Evolutionary conservation across 2,888 invertebrate genomes (phyloP), one percentile per base, ranked within the genome.

Genomic region (Linnaemya vulpina): DNA sequence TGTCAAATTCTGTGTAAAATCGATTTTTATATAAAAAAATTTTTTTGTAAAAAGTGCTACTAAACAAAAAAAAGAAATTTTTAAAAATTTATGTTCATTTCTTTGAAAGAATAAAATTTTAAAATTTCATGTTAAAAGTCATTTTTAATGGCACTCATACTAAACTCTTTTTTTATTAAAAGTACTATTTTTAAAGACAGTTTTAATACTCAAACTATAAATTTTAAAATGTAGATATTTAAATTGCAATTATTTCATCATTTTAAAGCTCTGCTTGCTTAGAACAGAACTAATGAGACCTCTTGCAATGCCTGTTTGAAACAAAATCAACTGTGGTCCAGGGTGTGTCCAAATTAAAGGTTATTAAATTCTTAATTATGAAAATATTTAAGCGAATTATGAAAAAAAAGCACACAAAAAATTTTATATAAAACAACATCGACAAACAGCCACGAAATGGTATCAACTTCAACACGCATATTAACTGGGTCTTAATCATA

Each of bases 271-370:
- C 67, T 58, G 67, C 25, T n/a, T n/a, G 15, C 9, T n/a, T 9
- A 35, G 20, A 53, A 63, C 38, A 58, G 46, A 22, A 40, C 8
- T 13, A 8, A 9, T 9, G 38, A 15, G 51, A 60, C 13, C 30
- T 40, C 20, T 70, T 58, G 17, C 17, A 20, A 11, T 40, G 43
- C 25, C 13, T 17, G 25, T 58, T 65, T 43, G 20, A 22, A 49
- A 60, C 20, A 70, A 35, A 60, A 49, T 30, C n/a, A 49, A 77
- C 78, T 82, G 51, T 81, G 74, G 74, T 70, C 68, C 81, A 84
- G 77, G 84, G 84, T 84, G 80, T 84, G 73, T 68, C 62, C 38
- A 55, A 73, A 77, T 68, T 81, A 81, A 77, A 84, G 81, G 73
- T 55, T 81, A 60, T 84, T 81, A 84, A 77, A 84, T 70, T 63